phyloP scores from a whole-genome alignment of 1,140 invertebrate genomes.

The Saccostrea echinata region DNA sequence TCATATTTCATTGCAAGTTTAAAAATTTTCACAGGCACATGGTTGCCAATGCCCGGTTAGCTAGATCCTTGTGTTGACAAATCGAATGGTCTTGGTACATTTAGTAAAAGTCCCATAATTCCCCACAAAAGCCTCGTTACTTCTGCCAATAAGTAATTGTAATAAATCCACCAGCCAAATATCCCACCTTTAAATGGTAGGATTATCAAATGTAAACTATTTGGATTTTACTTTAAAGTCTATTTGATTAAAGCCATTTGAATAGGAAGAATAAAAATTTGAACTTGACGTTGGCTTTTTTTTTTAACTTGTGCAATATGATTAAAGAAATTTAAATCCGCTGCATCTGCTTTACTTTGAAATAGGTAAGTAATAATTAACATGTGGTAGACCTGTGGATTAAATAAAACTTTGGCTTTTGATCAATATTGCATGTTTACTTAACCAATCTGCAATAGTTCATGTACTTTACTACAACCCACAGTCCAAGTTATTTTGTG shows the following conservation, averaged over 20 bases:
- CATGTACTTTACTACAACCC: not conserved
- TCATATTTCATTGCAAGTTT: constrained; percentile 8
- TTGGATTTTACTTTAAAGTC: constrained; percentile 39
- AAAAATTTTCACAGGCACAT: constrained; percentile 24
- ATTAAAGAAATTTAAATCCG: constrained; percentile 19
- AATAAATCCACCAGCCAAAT: constrained; percentile 23
- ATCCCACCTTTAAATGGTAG: constrained; percentile 28
- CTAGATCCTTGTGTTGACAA: constrained; percentile 28
- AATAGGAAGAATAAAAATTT: constrained; percentile 16
- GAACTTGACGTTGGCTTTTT: constrained; percentile 18
- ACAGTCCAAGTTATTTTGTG: constrained; percentile 4
- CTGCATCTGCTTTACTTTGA: not conserved
- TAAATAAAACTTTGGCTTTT: constrained; percentile 10
- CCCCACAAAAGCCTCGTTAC: constrained; percentile 29
- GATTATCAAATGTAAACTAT: constrained; percentile 39
- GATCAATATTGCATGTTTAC: constrained; percentile 32
- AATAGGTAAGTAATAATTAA: constrained; percentile 6
- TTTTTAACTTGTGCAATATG: constrained; percentile 35
- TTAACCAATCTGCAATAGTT: not conserved
- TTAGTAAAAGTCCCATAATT: constrained; percentile 39
- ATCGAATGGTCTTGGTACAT: constrained; percentile 38
- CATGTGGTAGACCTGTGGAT: constrained; percentile 9
- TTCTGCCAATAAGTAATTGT: constrained; percentile 39
- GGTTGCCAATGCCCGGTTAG: constrained; percentile 28
- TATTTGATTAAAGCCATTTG: constrained; percentile 30